phyloP scores from a whole-genome alignment of 2,888 invertebrate genomes.

The Camptogramma bilineatum region DNA sequence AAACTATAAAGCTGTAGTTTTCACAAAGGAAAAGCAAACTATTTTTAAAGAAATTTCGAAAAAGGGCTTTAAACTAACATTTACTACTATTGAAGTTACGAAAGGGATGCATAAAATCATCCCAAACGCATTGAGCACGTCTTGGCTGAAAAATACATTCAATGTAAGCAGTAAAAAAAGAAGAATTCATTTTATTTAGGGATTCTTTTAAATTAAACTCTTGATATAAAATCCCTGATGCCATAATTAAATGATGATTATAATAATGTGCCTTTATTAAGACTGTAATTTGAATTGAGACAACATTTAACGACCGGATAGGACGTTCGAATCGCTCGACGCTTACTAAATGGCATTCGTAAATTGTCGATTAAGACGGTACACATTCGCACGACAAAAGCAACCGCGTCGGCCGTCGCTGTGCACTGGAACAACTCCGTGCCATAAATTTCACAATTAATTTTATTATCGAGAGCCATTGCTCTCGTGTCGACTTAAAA shows the following conservation, averaged over 20 bases:
- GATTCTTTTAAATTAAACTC: constrained; percentile 33
- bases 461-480: constrained; percentile 75
- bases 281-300: constrained; percentile 63
- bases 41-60: not conserved
- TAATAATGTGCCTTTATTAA: constrained; percentile 53
- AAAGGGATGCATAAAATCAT: constrained; percentile 13
- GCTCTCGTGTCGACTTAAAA: constrained; percentile 76
- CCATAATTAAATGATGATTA: constrained; percentile 51
- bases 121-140: constrained; percentile 7
- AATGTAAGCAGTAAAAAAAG: constrained; percentile 13
- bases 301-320: constrained; percentile 59
- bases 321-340: constrained; percentile 52
- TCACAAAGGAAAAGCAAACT: not conserved
- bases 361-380: constrained; percentile 76
- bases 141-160: constrained; percentile 16
- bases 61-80: not conserved
- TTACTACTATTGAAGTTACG: not conserved
- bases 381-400: constrained; percentile 71
- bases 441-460: constrained; percentile 80
- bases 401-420: constrained; percentile 57
- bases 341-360: constrained; percentile 65
- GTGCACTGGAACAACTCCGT: constrained; percentile 49
- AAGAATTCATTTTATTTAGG: constrained; percentile 18
- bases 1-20: not conserved
- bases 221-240: constrained; percentile 42